phyloP scores from a whole-genome alignment of 2,797 vertebrate genomes.

The Falco rusticolus region DNA sequence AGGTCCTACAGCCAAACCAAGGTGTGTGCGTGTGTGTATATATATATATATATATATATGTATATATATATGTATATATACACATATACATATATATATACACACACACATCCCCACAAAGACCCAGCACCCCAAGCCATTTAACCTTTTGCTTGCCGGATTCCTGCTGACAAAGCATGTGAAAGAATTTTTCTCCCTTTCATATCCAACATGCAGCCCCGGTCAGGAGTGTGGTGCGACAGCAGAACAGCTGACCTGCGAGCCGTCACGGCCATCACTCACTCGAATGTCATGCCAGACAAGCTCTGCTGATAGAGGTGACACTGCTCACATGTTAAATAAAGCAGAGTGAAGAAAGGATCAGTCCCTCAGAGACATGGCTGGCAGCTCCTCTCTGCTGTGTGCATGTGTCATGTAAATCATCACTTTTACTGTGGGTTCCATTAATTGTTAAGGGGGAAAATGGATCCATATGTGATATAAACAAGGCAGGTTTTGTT shows the following conservation, averaged over 20 bases:
- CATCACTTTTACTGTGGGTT: rapidly evolving
- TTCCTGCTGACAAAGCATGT: constrained; percentile 12
- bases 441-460: background rate
- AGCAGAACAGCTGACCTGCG: background rate
- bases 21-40: background rate
- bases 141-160: constrained; percentile 55
- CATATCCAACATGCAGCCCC: rapidly evolving
- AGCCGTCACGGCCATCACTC: background rate
- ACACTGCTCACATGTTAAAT: background rate
- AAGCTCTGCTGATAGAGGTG: background rate
- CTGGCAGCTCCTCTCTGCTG: background rate
- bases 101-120: background rate
- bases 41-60: rapidly evolving
- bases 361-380: background rate
- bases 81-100: rapidly evolving
- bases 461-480: background rate
- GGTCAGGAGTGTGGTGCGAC: rapidly evolving
- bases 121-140: constrained; percentile 16
- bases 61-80: too few species aligned
- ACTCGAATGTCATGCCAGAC: background rate
- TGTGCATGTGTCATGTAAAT: rapidly evolving
- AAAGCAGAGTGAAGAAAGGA: background rate
- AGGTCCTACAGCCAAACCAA: constrained; percentile 80
- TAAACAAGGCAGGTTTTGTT: background rate
- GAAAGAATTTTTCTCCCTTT: constrained; percentile 48